A percentile compares a stretch with the other conserved stretches of the same genome.
These are phyloP conservation scores for Crematogaster levior DNA, from an alignment of 2,888 invertebrate species.

Conservation along the genomic window DNA sequence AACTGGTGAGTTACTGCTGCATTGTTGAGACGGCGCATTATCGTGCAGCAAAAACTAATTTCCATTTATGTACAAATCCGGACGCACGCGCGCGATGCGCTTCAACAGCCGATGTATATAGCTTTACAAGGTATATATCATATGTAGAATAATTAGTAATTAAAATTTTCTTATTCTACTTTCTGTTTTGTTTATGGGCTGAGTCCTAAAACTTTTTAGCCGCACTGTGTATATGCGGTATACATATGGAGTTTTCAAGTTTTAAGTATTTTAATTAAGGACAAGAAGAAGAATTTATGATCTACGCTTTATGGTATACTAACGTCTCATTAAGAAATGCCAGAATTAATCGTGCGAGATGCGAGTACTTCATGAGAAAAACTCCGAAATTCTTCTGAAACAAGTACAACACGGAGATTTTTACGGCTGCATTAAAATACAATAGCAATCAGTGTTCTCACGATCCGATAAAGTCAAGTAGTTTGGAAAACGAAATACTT, in stretches of 20 bases:
- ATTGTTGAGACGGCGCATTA: too few relatives aligned
- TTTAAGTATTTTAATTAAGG: neutral
- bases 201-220: too few relatives aligned
- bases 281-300: neutral
- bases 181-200: too few relatives aligned
- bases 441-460: neutral
- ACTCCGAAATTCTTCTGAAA: neutral
- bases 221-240: too few relatives aligned
- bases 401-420: neutral
- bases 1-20: too few relatives aligned
- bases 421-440: neutral
- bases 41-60: too few relatives aligned
- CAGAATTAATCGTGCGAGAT: neutral
- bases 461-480: neutral
- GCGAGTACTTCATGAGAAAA: neutral
- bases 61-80: too few relatives aligned
- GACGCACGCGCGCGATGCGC: too few relatives aligned
- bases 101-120: too few relatives aligned
- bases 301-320: neutral
- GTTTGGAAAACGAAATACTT: constrained; percentile 10
- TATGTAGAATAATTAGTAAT: too few relatives aligned
- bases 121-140: too few relatives aligned
- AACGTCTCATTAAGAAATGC: neutral
- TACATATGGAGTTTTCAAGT: neutral
- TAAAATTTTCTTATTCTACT: too few relatives aligned